A percentile compares a stretch with the other conserved stretches of the same genome.
Evolutionary conservation across 2,113 vertebrate species (phyloP).

Genomic region (Loxodonta africana): DNA sequence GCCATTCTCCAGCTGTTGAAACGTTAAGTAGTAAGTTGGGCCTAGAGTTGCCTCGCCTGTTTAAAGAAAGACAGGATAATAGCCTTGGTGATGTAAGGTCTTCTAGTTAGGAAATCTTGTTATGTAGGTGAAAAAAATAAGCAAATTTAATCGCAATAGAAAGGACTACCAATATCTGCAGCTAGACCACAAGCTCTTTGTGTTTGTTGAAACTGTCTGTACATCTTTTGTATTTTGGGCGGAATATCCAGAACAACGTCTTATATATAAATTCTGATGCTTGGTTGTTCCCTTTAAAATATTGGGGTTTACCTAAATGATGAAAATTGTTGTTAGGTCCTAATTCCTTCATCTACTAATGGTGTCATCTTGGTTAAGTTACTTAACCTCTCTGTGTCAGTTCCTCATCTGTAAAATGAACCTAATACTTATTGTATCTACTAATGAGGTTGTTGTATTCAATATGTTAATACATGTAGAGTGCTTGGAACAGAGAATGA

Average conservation of each 20-base stretch:
- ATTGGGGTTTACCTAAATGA: neutral
- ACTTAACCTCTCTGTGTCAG: neutral
- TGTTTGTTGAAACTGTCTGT: neutral
- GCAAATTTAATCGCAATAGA: neutral
- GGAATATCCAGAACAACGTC: neutral
- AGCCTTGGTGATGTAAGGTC: neutral
- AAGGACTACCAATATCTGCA: neutral
- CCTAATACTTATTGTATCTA: neutral
- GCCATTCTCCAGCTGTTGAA: neutral
- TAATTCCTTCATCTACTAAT: neutral
- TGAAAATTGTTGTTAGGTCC: neutral
- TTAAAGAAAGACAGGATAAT: neutral
- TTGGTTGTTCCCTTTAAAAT: conserved; percentile 2
- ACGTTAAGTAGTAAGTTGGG: neutral
- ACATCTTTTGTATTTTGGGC: neutral
- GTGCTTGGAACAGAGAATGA: neutral
- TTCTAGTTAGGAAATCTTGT: conserved; percentile 20
- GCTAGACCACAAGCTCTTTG: neutral
- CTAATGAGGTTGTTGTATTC: neutral
- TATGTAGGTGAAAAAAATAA: neutral
- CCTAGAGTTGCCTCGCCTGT: neutral
- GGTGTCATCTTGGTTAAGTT: neutral
- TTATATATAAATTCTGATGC: neutral
- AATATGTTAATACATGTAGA: neutral
- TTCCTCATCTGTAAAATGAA: neutral